phyloP scores from a whole-genome alignment of 2,797 vertebrate genomes.

The Eurystomus glaucurus region DNA sequence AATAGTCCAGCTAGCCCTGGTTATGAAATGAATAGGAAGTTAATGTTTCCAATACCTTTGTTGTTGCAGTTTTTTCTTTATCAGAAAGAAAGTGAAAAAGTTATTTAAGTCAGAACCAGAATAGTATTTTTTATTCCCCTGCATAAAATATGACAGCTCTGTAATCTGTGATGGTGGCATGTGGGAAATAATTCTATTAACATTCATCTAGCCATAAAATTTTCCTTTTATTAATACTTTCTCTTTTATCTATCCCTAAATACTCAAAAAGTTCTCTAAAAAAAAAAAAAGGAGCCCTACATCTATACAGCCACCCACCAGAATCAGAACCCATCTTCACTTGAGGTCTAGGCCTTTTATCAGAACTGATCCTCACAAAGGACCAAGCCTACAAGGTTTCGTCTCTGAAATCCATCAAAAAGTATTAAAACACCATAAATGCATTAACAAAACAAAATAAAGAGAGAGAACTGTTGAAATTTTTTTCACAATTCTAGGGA shows the following conservation, averaged over 20 bases:
- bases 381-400: accelerated
- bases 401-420: not conserved
- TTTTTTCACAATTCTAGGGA: not conserved
- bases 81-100: not conserved
- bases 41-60: not conserved
- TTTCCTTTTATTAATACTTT: not conserved
- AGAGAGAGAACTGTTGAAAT: accelerated
- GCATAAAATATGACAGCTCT: not conserved
- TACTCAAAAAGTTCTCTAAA: not conserved
- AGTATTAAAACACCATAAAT: not conserved
- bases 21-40: not conserved
- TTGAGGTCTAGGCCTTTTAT: not conserved
- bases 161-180: not conserved
- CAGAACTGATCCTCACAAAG: not conserved
- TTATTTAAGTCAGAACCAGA: not conserved
- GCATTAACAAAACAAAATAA: not conserved
- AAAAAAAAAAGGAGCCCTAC: too few relatives aligned
- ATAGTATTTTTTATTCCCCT: not conserved
- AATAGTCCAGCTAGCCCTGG: not conserved
- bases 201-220: not conserved
- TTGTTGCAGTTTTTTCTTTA: not conserved
- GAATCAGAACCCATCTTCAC: not conserved
- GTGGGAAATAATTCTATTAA: not conserved
- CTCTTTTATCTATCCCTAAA: not conserved
- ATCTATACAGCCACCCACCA: not conserved